These are phyloP conservation scores for Eciton burchellii DNA, from an alignment of 1,140 invertebrate genomes.

Conservation along the genomic window DNA sequence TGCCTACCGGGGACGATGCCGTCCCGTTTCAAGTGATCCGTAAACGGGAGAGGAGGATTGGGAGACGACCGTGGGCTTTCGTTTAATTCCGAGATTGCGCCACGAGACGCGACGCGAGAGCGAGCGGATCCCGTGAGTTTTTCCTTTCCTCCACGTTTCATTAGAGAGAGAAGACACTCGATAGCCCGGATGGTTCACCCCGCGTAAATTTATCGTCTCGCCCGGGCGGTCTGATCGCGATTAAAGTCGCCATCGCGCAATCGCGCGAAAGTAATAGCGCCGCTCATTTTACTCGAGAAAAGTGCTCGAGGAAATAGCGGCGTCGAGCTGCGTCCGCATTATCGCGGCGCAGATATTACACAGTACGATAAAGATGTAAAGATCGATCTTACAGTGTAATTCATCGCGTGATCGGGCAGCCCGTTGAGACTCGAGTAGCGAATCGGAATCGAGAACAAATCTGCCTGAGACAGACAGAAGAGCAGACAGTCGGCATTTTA, in stretches of 20 bases:
- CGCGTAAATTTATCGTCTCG: conserved; percentile 45
- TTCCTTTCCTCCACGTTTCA: conserved; percentile 30
- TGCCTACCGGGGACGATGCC: not conserved
- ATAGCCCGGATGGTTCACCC: conserved; percentile 40
- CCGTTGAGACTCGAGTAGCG: not conserved
- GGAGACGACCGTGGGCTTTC: conserved; percentile 15
- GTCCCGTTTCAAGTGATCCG: not conserved
- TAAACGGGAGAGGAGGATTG: not conserved
- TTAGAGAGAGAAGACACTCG: conserved; percentile 5
- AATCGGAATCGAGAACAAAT: too few relatives aligned
- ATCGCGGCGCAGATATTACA: not conserved
- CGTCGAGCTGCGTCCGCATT: not conserved
- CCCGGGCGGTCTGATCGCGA: conserved; percentile 55
- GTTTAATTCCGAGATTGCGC: conserved; percentile 71
- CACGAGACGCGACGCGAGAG: not conserved
- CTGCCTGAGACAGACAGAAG: too few relatives aligned
- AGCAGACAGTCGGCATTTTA: too few relatives aligned
- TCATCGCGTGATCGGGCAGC: not conserved
- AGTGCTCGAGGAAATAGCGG: conserved; percentile 6
- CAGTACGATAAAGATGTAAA: not conserved
- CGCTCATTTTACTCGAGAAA: conserved; percentile 9
- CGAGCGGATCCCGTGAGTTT: conserved; percentile 45
- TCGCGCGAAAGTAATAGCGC: conserved; percentile 7
- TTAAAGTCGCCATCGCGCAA: conserved; percentile 45
- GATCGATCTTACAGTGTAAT: not conserved